Percentiles rank a stretch among this genome's conserved stretches.
These are phyloP conservation scores for Aurelia sp. DNA, from an alignment of 30 jellyfish, hydroid and myxozoan genomes.

Conservation along the genomic window DNA sequence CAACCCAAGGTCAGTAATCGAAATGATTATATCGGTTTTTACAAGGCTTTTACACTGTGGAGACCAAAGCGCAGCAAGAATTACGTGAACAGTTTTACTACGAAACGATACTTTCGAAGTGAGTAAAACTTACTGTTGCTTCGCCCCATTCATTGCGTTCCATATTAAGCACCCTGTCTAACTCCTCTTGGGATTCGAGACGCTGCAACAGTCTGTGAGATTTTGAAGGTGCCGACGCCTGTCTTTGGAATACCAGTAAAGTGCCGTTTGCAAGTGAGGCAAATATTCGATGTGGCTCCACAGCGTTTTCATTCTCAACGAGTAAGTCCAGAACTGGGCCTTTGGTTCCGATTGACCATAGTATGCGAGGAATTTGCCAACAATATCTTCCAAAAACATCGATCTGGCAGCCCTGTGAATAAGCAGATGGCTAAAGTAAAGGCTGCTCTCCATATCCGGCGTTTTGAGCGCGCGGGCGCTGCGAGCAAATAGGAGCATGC, in stretches of 20 bases:
- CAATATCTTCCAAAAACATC: constrained; percentile 80
- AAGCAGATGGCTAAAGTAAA: not conserved
- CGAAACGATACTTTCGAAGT: no score
- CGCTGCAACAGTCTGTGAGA: no score
- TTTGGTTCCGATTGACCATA: constrained; percentile 71
- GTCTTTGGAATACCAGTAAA: constrained; percentile 54
- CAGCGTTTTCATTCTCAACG: constrained; percentile 3
- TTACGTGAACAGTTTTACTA: no score
- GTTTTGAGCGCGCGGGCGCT: no score
- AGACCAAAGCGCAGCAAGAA: no score
- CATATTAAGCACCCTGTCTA: not conserved
- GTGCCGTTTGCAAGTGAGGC: constrained; percentile 97
- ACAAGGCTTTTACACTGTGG: no score
- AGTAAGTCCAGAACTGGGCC: constrained; percentile 79
- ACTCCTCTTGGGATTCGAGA: not conserved
- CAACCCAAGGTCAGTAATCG: no score
- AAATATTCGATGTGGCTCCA: constrained; percentile 39
- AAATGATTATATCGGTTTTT: no score
- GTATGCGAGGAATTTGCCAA: constrained; percentile 53
- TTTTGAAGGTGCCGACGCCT: no score
- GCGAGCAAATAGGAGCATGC: no score
- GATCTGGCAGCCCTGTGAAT: constrained; percentile 77
- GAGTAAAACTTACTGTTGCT: no score
- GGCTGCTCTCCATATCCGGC: no score
- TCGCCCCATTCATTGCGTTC: not conserved